Base-by-base conservation (phyloP, 2,797 vertebrate species). In the Sternotherus odoratus region DNA sequence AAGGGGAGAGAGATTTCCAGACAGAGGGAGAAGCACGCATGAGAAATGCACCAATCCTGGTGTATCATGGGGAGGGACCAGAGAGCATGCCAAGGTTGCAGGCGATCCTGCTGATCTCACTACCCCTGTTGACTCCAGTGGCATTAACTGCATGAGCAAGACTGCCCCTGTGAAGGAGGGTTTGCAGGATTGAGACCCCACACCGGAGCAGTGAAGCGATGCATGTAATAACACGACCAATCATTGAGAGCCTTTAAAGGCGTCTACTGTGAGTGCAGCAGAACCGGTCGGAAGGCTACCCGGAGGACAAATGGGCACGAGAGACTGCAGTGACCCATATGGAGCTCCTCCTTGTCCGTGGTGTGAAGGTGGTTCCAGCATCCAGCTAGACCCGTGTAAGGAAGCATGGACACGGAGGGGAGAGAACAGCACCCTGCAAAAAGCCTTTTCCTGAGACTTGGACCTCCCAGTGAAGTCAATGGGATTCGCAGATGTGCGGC, bases 1-100 rank as follows among this genome's bases (percentile, higher is more conserved):
- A 8, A 83, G 80, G 82, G 50, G 87, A 48, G 54, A 85, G 57
- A 75, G 87, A 57, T 51, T 86, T 63, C 56, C 79, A 49, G 63
- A 69, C 12, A 1, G 7, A 1, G 1, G 57, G 74, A 28, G 72
- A 15, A 46, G 36, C 72, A 30, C 24, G 30, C 43, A 15, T 75
- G 72, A 75, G 72, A 69, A 69, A 48, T 30, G 43, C 43, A 46
- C 26, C 26, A 17, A 17, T 30, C 15, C 1, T 48, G 26, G 7
- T 30, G 4, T 28, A 46, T 75, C 43, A 75, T 30, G 30, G 6
- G 51, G 3, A 74, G 50, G 77, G 66, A 46, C 60, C n/a, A 39
- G 21, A 39, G 63, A 39, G 36, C 36, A 69, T 39, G 21, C 0
- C 9, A 80, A n/a, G 53, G 21, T 6, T 26, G 21, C n/a, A 0